A percentile compares a stretch with the other conserved stretches of the same genome.
phyloP scores from a whole-genome alignment of 2,113 vertebrate species.

The Dasyornis broadbenti region DNA sequence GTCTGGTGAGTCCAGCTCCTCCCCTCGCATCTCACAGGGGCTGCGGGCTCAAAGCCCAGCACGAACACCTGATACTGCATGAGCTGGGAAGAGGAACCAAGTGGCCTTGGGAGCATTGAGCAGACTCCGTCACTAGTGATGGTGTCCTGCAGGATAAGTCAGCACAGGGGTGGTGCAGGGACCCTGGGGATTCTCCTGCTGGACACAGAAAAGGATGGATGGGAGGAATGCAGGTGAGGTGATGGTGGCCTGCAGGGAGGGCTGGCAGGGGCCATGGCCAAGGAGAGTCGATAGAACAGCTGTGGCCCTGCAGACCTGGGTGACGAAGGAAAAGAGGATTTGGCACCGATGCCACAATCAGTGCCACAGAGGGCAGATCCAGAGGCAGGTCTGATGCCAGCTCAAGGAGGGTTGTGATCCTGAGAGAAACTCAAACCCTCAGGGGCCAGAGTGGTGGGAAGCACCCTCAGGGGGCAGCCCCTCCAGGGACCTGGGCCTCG shows the following conservation, averaged over 20 bases:
- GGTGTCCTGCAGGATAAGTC: neutral
- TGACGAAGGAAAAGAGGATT: neutral
- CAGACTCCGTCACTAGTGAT: neutral
- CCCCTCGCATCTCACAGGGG: neutral
- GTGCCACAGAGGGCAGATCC: neutral
- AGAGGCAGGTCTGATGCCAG: neutral
- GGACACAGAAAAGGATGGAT: neutral
- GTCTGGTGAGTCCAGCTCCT: neutral
- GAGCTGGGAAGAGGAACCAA: neutral
- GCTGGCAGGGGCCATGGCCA: neutral
- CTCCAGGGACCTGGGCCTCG: neutral
- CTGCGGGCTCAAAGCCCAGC: neutral
- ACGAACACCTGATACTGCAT: accelerated
- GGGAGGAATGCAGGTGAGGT: neutral
- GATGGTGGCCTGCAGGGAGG: neutral
- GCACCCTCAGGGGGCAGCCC: neutral
- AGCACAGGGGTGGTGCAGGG: neutral
- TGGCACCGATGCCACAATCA: neutral
- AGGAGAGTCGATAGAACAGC: neutral
- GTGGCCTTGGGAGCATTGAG: neutral
- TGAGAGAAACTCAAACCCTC: neutral
- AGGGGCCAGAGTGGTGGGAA: neutral
- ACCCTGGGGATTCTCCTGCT: neutral
- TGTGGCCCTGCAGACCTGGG: neutral
- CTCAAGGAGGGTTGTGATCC: accelerated